These are phyloP conservation scores for Bembecia ichneumoniformis DNA, from an alignment of 2,888 invertebrate genomes.

Conservation along the genomic window DNA sequence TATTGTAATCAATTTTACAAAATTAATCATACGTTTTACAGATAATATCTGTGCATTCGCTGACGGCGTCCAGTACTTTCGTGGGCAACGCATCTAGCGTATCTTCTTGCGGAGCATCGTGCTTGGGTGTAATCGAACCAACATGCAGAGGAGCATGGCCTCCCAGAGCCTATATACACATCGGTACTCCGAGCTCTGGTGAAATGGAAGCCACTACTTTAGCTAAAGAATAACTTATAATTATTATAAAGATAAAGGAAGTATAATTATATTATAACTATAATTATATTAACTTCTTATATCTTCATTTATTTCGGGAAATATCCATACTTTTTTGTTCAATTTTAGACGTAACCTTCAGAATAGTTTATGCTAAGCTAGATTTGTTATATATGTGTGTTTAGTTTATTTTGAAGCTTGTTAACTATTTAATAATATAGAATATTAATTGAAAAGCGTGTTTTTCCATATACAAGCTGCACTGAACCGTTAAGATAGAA, in stretches of 20 bases:
- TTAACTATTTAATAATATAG: too few relatives aligned
- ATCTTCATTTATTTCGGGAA: too few relatives aligned
- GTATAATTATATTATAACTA: background rate
- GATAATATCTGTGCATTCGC: constrained; percentile 57
- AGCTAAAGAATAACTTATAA: constrained; percentile 25
- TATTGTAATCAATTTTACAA: too few relatives aligned
- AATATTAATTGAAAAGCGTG: too few relatives aligned
- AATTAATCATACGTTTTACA: constrained; percentile 10
- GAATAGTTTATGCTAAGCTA: too few relatives aligned
- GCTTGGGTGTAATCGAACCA: constrained; percentile 38
- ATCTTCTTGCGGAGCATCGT: constrained; percentile 34
- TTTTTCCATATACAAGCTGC: too few relatives aligned
- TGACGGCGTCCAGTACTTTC: constrained; percentile 30
- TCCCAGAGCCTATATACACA: constrained; percentile 32
- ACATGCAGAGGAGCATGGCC: constrained; percentile 39
- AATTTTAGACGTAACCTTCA: too few relatives aligned
- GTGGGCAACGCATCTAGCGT: constrained; percentile 19
- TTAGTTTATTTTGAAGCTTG: too few relatives aligned
- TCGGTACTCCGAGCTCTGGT: constrained; percentile 43
- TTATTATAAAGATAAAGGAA: background rate
- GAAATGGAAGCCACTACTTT: constrained; percentile 32
- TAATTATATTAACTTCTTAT: too few relatives aligned
- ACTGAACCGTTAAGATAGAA: too few relatives aligned
- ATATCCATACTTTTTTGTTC: too few relatives aligned
- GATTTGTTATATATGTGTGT: too few relatives aligned